Percentiles rank a stretch among this genome's conserved stretches.
Conservation (phyloP, 2,797 vertebrate species). For the Syngnathus acus region DNA sequence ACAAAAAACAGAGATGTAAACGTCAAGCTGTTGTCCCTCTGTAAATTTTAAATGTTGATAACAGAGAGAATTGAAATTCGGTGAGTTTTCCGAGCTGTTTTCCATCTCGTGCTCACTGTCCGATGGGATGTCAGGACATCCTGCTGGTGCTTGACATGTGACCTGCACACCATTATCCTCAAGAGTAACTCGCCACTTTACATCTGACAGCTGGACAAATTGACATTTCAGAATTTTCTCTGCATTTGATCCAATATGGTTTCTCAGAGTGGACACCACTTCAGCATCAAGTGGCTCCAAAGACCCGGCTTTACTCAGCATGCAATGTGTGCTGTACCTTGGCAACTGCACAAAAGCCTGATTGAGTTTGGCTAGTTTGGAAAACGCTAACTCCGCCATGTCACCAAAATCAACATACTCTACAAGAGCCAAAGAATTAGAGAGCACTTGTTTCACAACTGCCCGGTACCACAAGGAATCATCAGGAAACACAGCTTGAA, state of each 20-base stretch:
- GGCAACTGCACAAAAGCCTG: conserved; percentile 56
- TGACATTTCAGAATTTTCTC: conserved; percentile 66
- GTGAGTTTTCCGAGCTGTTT: conserved; percentile 12
- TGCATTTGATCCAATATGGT: conserved; percentile 56
- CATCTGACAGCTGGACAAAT: conserved; percentile 71
- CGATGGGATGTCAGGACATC: neutral
- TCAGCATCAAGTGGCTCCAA: conserved; percentile 44
- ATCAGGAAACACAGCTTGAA: conserved; percentile 80
- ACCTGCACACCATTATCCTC: conserved; percentile 62
- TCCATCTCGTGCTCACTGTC: conserved; percentile 28
- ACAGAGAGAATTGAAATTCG: neutral
- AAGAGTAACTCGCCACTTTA: conserved; percentile 82
- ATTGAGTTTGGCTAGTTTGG: conserved; percentile 64
- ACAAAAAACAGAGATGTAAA: conserved; percentile 65
- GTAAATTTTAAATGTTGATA: conserved; percentile 38
- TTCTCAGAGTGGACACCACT: conserved; percentile 60
- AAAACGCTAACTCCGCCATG: conserved; percentile 58
- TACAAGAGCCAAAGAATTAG: conserved; percentile 48
- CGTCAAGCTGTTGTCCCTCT: conserved; percentile 64
- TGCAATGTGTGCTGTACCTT: conserved; percentile 74
- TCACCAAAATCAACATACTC: conserved; percentile 94
- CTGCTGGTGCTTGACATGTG: conserved; percentile 43
- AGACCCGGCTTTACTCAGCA: conserved; percentile 51
- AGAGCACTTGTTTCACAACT: conserved; percentile 64
- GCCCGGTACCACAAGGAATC: conserved; percentile 85